These are phyloP conservation scores for Todiramphus saurophagus DNA, from an alignment of 2,113 vertebrate species.

Conservation along the genomic window DNA sequence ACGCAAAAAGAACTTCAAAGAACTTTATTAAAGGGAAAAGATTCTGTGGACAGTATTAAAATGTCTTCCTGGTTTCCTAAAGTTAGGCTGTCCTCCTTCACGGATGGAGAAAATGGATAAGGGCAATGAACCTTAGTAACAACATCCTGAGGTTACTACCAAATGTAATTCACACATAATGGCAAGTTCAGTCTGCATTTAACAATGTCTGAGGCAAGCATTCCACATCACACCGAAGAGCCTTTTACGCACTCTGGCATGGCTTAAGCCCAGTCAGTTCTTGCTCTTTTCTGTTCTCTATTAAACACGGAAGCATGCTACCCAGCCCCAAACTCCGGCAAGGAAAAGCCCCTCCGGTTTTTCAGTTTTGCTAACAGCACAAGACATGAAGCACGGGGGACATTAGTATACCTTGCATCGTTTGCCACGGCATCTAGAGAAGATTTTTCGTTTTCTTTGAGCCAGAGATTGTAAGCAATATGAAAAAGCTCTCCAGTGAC, in stretches of 20 bases:
- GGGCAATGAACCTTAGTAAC: background rate
- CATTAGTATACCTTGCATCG: background rate
- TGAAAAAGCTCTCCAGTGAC: background rate
- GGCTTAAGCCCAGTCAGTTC: background rate
- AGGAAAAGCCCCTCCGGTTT: background rate
- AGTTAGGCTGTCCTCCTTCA: background rate
- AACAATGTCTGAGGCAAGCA: background rate
- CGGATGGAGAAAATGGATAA: background rate
- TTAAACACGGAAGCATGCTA: background rate
- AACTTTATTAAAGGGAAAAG: background rate
- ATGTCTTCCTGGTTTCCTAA: background rate
- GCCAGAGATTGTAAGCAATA: background rate
- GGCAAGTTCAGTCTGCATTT: background rate
- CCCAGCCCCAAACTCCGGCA: background rate
- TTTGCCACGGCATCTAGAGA: fast-evolving
- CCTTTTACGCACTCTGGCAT: background rate
- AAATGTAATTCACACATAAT: background rate
- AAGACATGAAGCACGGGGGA: background rate
- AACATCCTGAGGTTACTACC: background rate
- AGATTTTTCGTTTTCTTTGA: background rate
- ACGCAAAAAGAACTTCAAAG: background rate
- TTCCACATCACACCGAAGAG: background rate
- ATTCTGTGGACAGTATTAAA: background rate
- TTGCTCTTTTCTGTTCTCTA: background rate
- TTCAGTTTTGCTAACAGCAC: background rate